phyloP scores from a whole-genome alignment of 2,113 vertebrate species.

The Butorides virescens region DNA sequence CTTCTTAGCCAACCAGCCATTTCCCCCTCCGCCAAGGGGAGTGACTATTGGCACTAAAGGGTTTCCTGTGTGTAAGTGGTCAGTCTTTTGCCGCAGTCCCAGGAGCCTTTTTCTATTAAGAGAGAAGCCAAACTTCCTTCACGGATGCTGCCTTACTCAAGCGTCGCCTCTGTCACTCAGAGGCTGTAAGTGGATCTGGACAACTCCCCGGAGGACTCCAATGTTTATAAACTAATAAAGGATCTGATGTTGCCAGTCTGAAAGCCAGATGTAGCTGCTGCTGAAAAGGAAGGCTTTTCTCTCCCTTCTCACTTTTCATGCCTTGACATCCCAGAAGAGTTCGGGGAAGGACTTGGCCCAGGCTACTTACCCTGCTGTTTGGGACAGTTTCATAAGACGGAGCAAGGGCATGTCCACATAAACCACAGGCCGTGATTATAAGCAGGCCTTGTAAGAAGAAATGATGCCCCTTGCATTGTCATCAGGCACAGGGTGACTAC shows the following conservation, averaged over 20 bases:
- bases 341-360: background rate
- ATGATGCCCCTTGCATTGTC: fast-evolving
- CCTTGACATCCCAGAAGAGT: background rate
- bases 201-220: background rate
- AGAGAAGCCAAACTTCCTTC: slow-evolving; percentile 27
- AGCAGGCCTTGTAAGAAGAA: background rate
- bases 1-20: background rate
- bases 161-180: background rate
- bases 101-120: slow-evolving; percentile 23
- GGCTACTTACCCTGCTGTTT: background rate
- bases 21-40: background rate
- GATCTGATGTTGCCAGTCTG: slow-evolving; percentile 3
- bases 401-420: background rate
- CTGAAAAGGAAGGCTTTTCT: background rate
- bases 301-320: background rate
- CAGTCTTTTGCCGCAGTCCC: background rate
- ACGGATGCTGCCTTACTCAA: background rate
- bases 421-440: background rate
- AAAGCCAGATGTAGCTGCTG: background rate
- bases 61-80: slow-evolving; percentile 6
- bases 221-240: slow-evolving; percentile 42
- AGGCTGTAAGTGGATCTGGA: slow-evolving; percentile 7
- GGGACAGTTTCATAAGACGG: background rate
- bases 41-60: background rate
- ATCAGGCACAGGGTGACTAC: background rate